Base-by-base conservation (phyloP, 2,888 invertebrate genomes). In the Flabesymbios commensalis region DNA sequence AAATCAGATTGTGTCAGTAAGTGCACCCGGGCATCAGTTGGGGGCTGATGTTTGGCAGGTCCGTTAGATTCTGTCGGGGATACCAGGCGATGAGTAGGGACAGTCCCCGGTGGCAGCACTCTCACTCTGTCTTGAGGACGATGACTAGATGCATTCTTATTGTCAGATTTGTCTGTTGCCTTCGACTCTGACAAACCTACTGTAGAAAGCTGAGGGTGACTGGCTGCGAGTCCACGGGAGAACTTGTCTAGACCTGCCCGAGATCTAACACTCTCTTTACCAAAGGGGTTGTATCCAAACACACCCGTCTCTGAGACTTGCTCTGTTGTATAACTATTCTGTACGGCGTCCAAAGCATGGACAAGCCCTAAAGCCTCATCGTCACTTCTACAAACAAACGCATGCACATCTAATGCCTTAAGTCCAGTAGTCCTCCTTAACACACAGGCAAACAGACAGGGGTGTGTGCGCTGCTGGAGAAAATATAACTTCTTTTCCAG, bases 401-500 rank as follows among this genome's bases (percentile, higher is more conserved):
- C 95, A 85, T 99, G 98, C 85, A 98, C 98, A 85, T 99, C 99
- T 67, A 99, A 87, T 59, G 96, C 96, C 84, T 97, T 97, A 74
- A 98, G 96, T 57, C 98, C 98, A 53, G 92, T 91, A 49, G 96
- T 97, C 70, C 98, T 88, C 52, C 98, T 88, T 73, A 99, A 86
- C 66, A 99, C 97, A 74, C 96, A 96, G 43, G 97, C 96, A 83
- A 99, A 94, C 65, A 99, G 87, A 31, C 98, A 96, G 60, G 97
- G 97, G 83, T 99, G 97, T 69, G 91, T 89, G 59, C 93, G 90
- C 71, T 94, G 92, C 26, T 94, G 93, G 70, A 94, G 89, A 60
- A 94, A 88, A 7, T 95, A 94, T 83, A 96, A 95, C 51, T 95
- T 95, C 63, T 96, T 96, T 83, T 99, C 98, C 74, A 99, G 85